phyloP scores from a whole-genome alignment of 2,113 vertebrate genomes.

The Salvelinus alpinus region DNA sequence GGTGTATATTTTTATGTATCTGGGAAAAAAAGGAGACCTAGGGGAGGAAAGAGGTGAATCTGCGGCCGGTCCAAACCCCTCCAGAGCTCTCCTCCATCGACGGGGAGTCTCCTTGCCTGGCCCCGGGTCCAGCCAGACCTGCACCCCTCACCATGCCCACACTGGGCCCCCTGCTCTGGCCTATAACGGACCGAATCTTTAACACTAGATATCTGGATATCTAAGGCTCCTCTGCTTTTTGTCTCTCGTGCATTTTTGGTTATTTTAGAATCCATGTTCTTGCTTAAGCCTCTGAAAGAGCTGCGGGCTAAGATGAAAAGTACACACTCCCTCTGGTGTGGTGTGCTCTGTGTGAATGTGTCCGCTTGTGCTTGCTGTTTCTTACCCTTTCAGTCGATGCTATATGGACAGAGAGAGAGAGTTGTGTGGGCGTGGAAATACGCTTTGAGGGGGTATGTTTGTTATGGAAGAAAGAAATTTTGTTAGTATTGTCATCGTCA shows the following conservation, averaged over 20 bases:
- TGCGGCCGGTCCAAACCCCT: not conserved
- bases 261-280: constrained; percentile 72
- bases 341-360: not conserved
- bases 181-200: too few relatives aligned
- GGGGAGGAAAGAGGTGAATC: not conserved
- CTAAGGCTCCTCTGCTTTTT: constrained; percentile 44
- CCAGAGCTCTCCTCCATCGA: not conserved
- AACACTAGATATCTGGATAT: not conserved
- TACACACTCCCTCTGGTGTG: constrained; percentile 53
- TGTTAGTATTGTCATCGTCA: not conserved
- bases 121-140: too few relatives aligned
- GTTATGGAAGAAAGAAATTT: not conserved
- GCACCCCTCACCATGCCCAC: too few relatives aligned
- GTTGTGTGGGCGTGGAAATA: not conserved
- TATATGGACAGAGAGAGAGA: too few relatives aligned
- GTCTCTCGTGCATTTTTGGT: constrained; percentile 7
- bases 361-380: constrained; percentile 17
- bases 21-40: constrained; percentile 15
- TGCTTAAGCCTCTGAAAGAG: constrained; percentile 73
- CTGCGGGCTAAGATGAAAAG: constrained; percentile 76
- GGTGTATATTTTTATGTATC: too few relatives aligned
- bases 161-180: too few relatives aligned
- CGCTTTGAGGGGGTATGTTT: not conserved
- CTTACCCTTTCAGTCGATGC: not conserved
- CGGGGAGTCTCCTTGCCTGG: too few relatives aligned